phyloP scores from a whole-genome alignment of 2,888 invertebrate genomes.

The Drosophila ustulata region DNA sequence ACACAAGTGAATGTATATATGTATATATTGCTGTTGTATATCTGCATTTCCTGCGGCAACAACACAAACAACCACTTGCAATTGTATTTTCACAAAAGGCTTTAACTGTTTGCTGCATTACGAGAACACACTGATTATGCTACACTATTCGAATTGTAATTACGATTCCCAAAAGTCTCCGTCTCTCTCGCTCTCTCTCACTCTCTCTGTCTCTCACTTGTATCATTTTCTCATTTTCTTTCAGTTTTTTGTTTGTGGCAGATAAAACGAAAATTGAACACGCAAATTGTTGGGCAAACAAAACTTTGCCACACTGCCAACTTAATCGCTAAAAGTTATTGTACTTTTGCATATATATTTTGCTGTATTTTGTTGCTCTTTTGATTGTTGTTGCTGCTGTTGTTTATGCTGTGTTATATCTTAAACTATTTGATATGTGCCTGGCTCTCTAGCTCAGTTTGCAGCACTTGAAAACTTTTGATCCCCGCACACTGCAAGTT shows the following conservation, averaged over 20 bases:
- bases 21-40: not conserved
- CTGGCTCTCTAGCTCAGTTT: conserved; percentile 8
- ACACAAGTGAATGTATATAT: not conserved
- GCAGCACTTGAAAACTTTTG: conserved; percentile 64
- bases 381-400: conserved; percentile 10
- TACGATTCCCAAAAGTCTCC: conserved; percentile 40
- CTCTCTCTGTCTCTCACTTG: not conserved
- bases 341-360: conserved; percentile 10
- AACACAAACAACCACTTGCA: conserved; percentile 36
- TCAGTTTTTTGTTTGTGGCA: conserved; percentile 22
- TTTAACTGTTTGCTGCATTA: conserved; percentile 34
- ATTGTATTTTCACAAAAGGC: conserved; percentile 47
- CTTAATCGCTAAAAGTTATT: conserved; percentile 63
- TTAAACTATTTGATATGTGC: conserved; percentile 50
- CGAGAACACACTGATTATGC: conserved; percentile 11
- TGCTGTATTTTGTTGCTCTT: not conserved
- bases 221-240: conserved; percentile 36
- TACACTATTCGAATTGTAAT: conserved; percentile 50
- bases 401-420: conserved; percentile 23
- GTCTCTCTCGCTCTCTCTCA: not conserved
- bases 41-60: conserved; percentile 6
- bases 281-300: conserved; percentile 54
- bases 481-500: conserved; percentile 55
- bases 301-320: conserved; percentile 50
- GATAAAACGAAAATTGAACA: conserved; percentile 52